Base-by-base conservation (phyloP, 2,113 vertebrate genomes). In the Barbus barbus region DNA sequence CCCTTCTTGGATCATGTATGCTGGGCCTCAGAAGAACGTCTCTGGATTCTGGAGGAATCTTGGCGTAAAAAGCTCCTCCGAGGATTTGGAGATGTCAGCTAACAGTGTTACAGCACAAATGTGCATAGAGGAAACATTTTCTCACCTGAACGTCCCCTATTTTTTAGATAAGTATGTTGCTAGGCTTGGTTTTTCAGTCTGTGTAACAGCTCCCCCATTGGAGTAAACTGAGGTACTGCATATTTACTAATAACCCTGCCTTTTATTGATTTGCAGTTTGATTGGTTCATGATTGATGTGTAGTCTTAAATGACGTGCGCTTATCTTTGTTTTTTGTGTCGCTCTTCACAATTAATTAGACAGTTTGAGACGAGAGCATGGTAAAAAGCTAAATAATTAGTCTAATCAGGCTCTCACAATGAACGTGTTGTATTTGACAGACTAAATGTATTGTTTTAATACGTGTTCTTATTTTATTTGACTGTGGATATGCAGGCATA, bases 161-260 rank as follows among this genome's bases (percentile, higher is more conserved):
- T 75, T 63, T 51, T 51, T 22, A 46, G 6, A 26, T 28, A 48
- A 74, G 41, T 74, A n/a, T 48, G 41, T 48, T 74, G 22, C n/a
- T 44, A 5, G 26, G 22, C 41, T 60, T 44, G 20, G 33, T 76
- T 67, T 56, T 28, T 90, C 86, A 60, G 88, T 85, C 90, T 93
- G 91, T 92, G 83, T 91, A 93, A 94, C 91, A 95, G 94, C 93
- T 90, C 94, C 94, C 92, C 93, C 92, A 61, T 83, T 93, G 90
- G 94, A 92, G 56, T 16, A 56, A 33, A 22, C 16, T 9, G 1
- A 0, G 38, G 81, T 46, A 87, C 89, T 92, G 88, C 88, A 86
- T 84, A 24, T 79, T 33, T 14, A 61, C 41, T 31, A 11, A 77
- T 3, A 41, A 44, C n/a, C n/a, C n/a, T n/a, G n/a, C n/a, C n/a